Evolutionary conservation across 2,113 vertebrate species (phyloP).

Genomic region (Elephantulus edwardii): DNA sequence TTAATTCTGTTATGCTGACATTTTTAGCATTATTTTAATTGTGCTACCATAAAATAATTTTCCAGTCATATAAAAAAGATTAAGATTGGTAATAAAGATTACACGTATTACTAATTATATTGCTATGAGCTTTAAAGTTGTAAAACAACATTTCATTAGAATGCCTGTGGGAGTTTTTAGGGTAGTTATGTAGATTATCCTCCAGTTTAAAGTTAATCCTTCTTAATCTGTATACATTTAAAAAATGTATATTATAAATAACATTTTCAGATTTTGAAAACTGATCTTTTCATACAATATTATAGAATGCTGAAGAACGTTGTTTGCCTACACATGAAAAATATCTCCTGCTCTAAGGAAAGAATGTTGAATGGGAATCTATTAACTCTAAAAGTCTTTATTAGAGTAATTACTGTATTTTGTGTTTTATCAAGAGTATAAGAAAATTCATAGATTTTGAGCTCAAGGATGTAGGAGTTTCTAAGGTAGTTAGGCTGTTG

Average conservation of each 20-base stretch:
- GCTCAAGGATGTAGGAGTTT: not conserved
- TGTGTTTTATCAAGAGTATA: not conserved
- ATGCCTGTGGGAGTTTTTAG: slow-evolving; percentile 69
- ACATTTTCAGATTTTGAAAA: slow-evolving; percentile 40
- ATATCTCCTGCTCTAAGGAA: slow-evolving; percentile 11
- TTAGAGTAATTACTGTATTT: not conserved
- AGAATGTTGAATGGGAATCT: not conserved
- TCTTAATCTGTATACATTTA: slow-evolving; percentile 45
- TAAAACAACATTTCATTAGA: slow-evolving; percentile 79
- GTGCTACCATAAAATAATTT: slow-evolving; percentile 79
- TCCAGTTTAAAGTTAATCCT: slow-evolving; percentile 62
- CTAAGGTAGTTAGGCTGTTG: not conserved
- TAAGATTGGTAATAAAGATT: slow-evolving; percentile 75
- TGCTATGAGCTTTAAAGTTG: slow-evolving; percentile 69
- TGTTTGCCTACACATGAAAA: not conserved
- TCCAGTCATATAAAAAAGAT: slow-evolving; percentile 78
- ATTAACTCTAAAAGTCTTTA: not conserved
- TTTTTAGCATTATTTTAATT: slow-evolving; percentile 81
- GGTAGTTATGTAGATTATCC: slow-evolving; percentile 53
- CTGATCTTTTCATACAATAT: not conserved
- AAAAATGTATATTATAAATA: slow-evolving; percentile 47
- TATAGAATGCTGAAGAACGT: not conserved
- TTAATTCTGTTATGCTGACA: slow-evolving; percentile 75
- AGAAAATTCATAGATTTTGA: not conserved
- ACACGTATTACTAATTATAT: slow-evolving; percentile 79